phyloP scores from a whole-genome alignment of 2,888 invertebrate genomes.

The Syrphus vitripennis region DNA sequence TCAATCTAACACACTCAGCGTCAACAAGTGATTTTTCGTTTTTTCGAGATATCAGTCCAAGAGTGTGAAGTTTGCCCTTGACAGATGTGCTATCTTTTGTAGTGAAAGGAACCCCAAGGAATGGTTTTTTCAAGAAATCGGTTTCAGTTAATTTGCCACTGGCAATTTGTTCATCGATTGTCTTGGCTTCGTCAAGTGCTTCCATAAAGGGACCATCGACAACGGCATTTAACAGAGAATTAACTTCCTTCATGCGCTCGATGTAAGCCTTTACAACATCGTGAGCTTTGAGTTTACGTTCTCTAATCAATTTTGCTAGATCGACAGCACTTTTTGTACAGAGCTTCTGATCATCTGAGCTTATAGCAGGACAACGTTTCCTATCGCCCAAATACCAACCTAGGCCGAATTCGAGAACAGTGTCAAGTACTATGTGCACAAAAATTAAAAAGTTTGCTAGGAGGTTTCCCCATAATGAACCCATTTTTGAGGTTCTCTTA shows the following conservation, averaged over 20 bases:
- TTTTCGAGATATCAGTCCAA: constrained; percentile 85
- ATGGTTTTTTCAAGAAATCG: constrained; percentile 87
- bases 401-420: constrained; percentile 75
- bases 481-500: constrained; percentile 72
- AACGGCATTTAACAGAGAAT: constrained; percentile 90
- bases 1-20: constrained; percentile 88
- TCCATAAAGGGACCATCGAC: constrained; percentile 90
- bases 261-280: constrained; percentile 88
- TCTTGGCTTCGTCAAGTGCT: constrained; percentile 89
- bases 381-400: constrained; percentile 77
- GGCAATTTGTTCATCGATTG: constrained; percentile 87
- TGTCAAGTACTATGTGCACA: constrained; percentile 76
- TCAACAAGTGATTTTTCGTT: constrained; percentile 86
- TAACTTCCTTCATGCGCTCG: constrained; percentile 87
- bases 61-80: constrained; percentile 87
- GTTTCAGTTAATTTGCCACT: constrained; percentile 83
- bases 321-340: constrained; percentile 85
- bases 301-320: constrained; percentile 86
- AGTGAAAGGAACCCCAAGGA: constrained; percentile 95
- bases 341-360: constrained; percentile 74
- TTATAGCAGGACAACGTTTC: constrained; percentile 75
- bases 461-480: constrained; percentile 71
- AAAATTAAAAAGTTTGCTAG: constrained; percentile 74
- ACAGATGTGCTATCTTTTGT: constrained; percentile 94
- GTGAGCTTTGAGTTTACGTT: constrained; percentile 85